Conservation (phyloP, 2,888 invertebrate species). For the Pheosia gnoma region DNA sequence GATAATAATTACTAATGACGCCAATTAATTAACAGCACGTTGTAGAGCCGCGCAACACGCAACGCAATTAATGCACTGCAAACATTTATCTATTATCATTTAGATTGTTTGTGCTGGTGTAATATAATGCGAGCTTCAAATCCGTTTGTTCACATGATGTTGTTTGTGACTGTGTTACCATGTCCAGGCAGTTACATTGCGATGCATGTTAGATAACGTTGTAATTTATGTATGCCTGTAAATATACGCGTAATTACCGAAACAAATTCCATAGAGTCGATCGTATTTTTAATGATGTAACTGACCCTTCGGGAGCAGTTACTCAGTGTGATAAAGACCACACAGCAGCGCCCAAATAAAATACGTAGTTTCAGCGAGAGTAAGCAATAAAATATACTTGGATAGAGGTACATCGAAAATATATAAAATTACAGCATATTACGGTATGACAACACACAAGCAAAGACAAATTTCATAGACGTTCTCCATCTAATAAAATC, state of each 20-base stretch:
- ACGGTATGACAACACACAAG: no score
- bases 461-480: no score
- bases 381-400: no score
- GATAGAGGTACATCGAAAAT: no score
- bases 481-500: no score
- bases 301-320: no score
- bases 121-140: slow-evolving; percentile 4
- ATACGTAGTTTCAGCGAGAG: no score
- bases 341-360: no score
- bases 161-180: neutral
- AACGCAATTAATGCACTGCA: neutral
- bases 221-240: neutral
- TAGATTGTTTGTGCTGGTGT: neutral
- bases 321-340: no score
- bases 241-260: neutral
- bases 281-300: no score
- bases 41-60: neutral
- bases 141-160: neutral
- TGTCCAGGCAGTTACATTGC: neutral
- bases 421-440: no score
- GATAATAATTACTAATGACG: neutral
- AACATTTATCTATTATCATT: slow-evolving; percentile 1
- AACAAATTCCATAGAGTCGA: neutral
- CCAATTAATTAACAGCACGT: no score
- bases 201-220: neutral